Evolutionary conservation across 1,140 invertebrate species (phyloP), one percentile per base, ranked within the genome.

Genomic region (Cydia amplana): DNA sequence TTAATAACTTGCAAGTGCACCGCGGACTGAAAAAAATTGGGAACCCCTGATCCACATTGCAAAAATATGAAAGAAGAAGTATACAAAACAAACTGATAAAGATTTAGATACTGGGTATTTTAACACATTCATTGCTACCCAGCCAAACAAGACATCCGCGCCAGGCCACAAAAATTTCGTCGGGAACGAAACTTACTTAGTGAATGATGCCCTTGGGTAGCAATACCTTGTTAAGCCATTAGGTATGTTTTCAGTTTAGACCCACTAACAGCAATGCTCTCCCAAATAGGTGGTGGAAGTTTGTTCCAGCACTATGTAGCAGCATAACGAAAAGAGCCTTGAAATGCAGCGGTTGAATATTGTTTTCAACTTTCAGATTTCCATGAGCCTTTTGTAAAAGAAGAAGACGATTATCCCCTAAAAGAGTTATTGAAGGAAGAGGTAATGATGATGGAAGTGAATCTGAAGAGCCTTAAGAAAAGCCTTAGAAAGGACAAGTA

Each of bases 341-440:
- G 14, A 16, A 49, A 49, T 49, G 0, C 46, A 16, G 46, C 14
- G 14, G 14, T 49, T 40, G 36, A 40, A 49, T 46, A 46, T 16
- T 46, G 2, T 12, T 46, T 46, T 46, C 14, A 46, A 23, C 20
- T 60, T 60, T 7, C 65, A 87, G 84, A 85, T 49, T 82, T 74
- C 60, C 77, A 77, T 55, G 83, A 80, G 0, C 46, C 73, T 20
- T 74, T 67, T 72, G 60, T 85, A 5, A 85, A 86, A 77, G 84
- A 81, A 28, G 81, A 87, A 72, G 79, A n/a, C n/a, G n/a, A 84
- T 63, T 73, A 77, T 14, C 79, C 79, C 3, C 32, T 82, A 40
- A 82, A 81, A 25, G 75, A 74, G 12, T 70, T 81, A 25, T 64
- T 84, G 25, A 85, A 85, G 78, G 79, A 80, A 43, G 82, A 87